Percentiles rank a stretch among this genome's conserved stretches.
phyloP scores from a whole-genome alignment of 1,140 invertebrate genomes.

The Lasaia peninsularis region DNA sequence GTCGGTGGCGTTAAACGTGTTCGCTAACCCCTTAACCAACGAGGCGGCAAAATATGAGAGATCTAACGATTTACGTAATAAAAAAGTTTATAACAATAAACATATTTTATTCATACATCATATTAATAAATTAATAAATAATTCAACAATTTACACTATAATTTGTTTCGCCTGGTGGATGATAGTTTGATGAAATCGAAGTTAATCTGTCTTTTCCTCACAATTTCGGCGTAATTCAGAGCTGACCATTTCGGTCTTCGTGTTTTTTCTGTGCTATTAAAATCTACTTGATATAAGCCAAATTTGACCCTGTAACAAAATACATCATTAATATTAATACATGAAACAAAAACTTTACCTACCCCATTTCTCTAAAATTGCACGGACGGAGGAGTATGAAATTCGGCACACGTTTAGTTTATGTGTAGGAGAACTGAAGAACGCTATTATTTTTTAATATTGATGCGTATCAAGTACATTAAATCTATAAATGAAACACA shows the following conservation, averaged over 20 bases:
- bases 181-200: constrained; percentile 41
- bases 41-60: too few species aligned
- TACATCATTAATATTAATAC: neutral
- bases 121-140: constrained; percentile 4
- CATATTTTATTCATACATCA: neutral
- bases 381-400: too few species aligned
- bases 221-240: constrained; percentile 49
- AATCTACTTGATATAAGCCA: constrained; percentile 87
- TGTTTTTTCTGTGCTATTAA: constrained; percentile 79
- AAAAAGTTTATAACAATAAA: neutral
- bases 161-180: constrained; percentile 27
- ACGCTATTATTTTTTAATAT: too few species aligned
- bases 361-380: too few species aligned
- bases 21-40: too few species aligned
- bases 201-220: constrained; percentile 39
- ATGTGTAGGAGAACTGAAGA: too few species aligned
- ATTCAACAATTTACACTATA: constrained; percentile 20
- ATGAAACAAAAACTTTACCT: too few species aligned
- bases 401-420: too few species aligned
- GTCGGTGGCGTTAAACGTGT: too few species aligned
- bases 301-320: constrained; percentile 80
- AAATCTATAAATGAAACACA: too few species aligned
- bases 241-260: constrained; percentile 85
- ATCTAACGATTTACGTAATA: too few species aligned
- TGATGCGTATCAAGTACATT: too few species aligned